A percentile compares a stretch with the other conserved stretches of the same genome.
phyloP scores from a whole-genome alignment of 2,113 vertebrate species.

The Ibidorhyncha struthersii region DNA sequence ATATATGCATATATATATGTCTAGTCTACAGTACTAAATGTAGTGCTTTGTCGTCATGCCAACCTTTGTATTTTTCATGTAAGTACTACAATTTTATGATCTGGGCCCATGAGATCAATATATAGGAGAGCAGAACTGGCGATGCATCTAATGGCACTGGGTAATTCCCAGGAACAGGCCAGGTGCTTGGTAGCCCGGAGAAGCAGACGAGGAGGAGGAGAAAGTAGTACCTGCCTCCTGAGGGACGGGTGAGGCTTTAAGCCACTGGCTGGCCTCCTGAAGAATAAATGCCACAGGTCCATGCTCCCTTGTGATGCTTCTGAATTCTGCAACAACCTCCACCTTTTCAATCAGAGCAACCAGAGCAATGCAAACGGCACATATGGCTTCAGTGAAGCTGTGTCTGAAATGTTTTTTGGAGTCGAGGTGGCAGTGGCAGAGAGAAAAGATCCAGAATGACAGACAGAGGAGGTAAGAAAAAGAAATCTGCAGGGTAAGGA shows the following conservation, averaged over 20 bases:
- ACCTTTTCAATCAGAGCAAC: neutral
- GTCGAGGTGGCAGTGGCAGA: neutral
- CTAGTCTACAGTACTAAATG: neutral
- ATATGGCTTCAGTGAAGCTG: neutral
- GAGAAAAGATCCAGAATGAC: neutral
- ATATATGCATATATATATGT: neutral
- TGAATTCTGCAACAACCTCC: neutral
- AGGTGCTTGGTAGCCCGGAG: neutral
- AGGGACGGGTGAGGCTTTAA: neutral
- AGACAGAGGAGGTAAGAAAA: neutral
- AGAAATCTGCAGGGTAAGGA: neutral
- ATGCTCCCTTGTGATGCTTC: fast-evolving
- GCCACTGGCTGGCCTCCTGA: neutral
- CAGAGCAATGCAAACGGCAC: neutral
- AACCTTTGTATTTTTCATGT: neutral
- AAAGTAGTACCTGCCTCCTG: neutral
- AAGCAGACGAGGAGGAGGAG: neutral
- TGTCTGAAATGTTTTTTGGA: neutral
- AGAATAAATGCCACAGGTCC: neutral
- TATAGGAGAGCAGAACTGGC: neutral
- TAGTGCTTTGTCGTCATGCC: neutral
- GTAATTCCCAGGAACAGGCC: neutral
- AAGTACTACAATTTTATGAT: neutral
- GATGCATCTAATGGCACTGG: neutral
- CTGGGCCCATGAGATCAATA: neutral